Percentiles rank a stretch among this genome's conserved stretches.
These are phyloP conservation scores for Tetragonula clypearis DNA, from an alignment of 1,140 invertebrate species.

Conservation along the genomic window DNA sequence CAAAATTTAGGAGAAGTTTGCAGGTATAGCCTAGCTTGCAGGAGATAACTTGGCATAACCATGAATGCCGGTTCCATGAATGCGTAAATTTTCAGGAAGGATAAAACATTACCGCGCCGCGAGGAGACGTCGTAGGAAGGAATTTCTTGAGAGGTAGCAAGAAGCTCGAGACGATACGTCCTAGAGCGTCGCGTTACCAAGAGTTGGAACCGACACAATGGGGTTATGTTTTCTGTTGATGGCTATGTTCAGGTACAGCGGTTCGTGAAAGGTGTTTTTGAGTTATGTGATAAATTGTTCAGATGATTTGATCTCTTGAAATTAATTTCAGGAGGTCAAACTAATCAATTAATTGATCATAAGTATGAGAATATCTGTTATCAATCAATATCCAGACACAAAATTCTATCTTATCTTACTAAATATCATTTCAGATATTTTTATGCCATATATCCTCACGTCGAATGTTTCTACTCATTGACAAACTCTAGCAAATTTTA, in stretches of 20 bases:
- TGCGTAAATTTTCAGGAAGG: slow-evolving; percentile 1
- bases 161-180: not conserved
- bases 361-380: not conserved
- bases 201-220: not conserved
- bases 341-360: no score
- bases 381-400: not conserved
- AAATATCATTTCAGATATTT: not conserved
- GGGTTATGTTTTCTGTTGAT: not conserved
- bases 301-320: not conserved
- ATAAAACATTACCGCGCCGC: not conserved
- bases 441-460: no score
- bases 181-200: not conserved
- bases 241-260: not conserved
- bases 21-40: not conserved
- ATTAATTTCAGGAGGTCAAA: no score
- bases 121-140: not conserved
- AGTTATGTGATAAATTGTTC: not conserved
- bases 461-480: no score
- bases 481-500: no score
- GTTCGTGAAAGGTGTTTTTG: not conserved
- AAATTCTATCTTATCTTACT: not conserved
- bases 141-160: not conserved
- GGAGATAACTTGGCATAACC: not conserved
- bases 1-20: slow-evolving; percentile 2
- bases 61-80: not conserved